A percentile compares a stretch with the other conserved stretches of the same genome.
Conservation (phyloP, 2,797 vertebrate genomes). For the Phyllotis vaccarum region DNA sequence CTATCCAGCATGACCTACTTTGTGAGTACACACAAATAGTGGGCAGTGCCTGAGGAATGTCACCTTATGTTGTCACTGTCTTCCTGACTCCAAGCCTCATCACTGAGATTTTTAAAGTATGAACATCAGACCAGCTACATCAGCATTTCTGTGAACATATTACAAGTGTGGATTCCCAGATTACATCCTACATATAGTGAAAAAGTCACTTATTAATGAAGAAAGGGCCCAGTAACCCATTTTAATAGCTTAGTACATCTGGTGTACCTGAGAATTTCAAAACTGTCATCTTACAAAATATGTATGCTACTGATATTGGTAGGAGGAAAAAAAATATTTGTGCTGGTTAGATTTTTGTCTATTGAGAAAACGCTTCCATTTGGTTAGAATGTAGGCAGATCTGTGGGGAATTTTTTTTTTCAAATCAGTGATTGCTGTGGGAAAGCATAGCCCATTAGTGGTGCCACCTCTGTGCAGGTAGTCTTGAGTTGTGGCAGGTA, state of each 20-base stretch:
- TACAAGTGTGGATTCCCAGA: background rate
- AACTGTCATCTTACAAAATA: background rate
- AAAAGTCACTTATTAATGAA: background rate
- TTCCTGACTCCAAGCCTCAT: background rate
- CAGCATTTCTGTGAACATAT: background rate
- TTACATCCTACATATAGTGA: background rate
- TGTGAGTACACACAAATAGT: background rate
- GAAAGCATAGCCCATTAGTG: background rate
- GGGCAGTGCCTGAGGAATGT: background rate
- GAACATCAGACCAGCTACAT: background rate
- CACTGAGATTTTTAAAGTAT: background rate
- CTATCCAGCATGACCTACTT: background rate
- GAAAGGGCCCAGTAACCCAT: background rate
- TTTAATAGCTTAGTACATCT: background rate
- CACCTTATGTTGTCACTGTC: background rate
- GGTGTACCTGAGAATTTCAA: background rate
- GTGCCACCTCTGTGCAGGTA: fast-evolving
- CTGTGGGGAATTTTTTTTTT: background rate
- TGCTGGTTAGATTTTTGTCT: background rate
- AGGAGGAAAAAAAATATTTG: background rate
- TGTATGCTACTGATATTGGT: background rate
- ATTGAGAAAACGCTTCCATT: background rate
- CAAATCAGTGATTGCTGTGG: background rate
- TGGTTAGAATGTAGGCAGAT: background rate
- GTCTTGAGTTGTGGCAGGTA: background rate